Evolutionary conservation across 2,113 vertebrate genomes (phyloP).

Genomic region (Campylorhamphus procurvoides): DNA sequence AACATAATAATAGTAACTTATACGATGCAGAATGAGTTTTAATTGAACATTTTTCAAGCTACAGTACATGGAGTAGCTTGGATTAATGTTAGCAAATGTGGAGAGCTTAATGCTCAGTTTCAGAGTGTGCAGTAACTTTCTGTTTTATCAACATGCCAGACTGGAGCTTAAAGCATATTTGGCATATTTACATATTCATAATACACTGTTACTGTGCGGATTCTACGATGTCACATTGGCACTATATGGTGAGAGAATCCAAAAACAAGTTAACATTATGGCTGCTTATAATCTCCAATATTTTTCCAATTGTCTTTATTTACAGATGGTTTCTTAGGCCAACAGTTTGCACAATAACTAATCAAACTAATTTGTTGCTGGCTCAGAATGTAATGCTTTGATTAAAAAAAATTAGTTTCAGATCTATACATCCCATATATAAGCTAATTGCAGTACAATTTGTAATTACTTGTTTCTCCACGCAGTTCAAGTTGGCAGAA

Average conservation of each 20-base stretch:
- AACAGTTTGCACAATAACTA: background rate
- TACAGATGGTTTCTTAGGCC: background rate
- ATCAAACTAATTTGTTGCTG: background rate
- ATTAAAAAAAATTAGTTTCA: slow-evolving; percentile 16
- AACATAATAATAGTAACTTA: slow-evolving; percentile 59
- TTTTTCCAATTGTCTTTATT: slow-evolving; percentile 10
- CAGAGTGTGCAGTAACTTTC: slow-evolving; percentile 25
- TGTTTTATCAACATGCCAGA: slow-evolving; percentile 62
- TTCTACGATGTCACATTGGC: slow-evolving; percentile 30
- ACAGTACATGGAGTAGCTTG: background rate
- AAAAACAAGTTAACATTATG: background rate
- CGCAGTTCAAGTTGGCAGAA: background rate
- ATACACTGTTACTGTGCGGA: slow-evolving; percentile 18
- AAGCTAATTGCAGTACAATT: background rate
- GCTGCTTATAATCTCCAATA: background rate
- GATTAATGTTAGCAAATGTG: slow-evolving; percentile 57
- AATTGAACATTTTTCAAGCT: slow-evolving; percentile 65
- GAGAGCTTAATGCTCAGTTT: slow-evolving; percentile 52
- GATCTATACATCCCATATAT: background rate
- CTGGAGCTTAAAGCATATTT: slow-evolving; percentile 47
- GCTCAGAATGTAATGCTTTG: background rate
- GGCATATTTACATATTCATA: slow-evolving; percentile 61
- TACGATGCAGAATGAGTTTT: slow-evolving; percentile 60
- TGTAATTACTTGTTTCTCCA: background rate
- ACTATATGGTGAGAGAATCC: background rate